Evolutionary conservation across 2,113 vertebrate genomes (phyloP).

Genomic region (Oenanthe melanoleuca): DNA sequence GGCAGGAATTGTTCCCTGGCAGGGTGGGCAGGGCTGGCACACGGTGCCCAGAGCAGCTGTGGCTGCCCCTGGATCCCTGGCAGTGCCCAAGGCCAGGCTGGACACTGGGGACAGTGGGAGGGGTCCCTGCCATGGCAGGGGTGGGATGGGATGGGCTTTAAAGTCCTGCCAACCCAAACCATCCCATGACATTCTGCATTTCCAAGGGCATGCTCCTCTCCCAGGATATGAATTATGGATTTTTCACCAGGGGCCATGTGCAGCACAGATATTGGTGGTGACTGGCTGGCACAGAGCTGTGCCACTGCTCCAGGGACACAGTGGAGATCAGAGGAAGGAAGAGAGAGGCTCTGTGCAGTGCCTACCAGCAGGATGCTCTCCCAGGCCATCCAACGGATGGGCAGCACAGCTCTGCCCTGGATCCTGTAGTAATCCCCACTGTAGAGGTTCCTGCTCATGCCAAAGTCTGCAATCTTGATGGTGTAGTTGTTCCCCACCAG

Average conservation of each 20-base stretch:
- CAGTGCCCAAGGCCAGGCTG: not conserved
- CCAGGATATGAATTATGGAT: not conserved
- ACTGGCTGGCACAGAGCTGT: accelerated
- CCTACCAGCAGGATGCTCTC: slow-evolving; percentile 94
- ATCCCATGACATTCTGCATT: not conserved
- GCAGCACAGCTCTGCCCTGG: slow-evolving; percentile 94
- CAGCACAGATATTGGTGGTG: accelerated
- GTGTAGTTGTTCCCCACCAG: slow-evolving; percentile 92
- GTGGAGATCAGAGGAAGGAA: accelerated
- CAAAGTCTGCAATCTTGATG: slow-evolving; percentile 98
- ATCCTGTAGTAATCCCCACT: slow-evolving; percentile 97
- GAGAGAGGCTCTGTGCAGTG: not conserved
- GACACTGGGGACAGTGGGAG: accelerated
- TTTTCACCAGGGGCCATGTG: not conserved
- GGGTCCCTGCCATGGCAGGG: not conserved
- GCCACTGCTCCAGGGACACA: not conserved
- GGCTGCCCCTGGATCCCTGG: no score
- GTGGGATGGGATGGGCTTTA: accelerated
- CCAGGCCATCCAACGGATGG: slow-evolving; percentile 99
- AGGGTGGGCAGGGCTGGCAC: no score
- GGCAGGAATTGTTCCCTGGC: no score
- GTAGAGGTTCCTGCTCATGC: slow-evolving; percentile 98
- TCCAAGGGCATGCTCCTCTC: not conserved
- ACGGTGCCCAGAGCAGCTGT: no score
- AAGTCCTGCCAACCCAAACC: not conserved